A percentile compares a stretch with the other conserved stretches of the same genome.
These are phyloP conservation scores for Eupithecia inturbata DNA, from an alignment of 2,888 invertebrate species.

Conservation along the genomic window DNA sequence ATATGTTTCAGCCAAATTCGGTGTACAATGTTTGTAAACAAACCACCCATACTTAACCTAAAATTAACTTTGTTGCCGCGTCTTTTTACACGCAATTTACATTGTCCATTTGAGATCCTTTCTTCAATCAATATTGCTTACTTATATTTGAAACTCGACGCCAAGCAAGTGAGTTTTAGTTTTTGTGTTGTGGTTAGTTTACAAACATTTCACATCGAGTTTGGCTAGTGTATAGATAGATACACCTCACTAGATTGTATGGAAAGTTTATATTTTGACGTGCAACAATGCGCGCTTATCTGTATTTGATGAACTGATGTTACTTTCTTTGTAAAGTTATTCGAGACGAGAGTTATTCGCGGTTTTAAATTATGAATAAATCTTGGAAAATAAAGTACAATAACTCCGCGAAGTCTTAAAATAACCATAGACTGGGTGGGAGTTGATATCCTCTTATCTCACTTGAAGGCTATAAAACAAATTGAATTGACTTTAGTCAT, in stretches of 20 bases:
- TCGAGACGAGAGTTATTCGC: neutral
- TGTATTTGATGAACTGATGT: neutral
- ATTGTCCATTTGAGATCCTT: too few relatives aligned
- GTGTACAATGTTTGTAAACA: too few relatives aligned
- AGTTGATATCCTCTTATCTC: conserved; percentile 13
- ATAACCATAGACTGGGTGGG: neutral
- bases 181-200: too few relatives aligned
- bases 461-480: conserved; percentile 7
- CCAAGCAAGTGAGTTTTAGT: too few relatives aligned
- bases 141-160: too few relatives aligned
- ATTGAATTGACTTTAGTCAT: neutral
- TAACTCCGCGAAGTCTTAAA: conserved; percentile 6
- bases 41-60: too few relatives aligned
- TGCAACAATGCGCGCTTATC: neutral
- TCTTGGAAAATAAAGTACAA: neutral
- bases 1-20: too few relatives aligned
- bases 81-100: too few relatives aligned
- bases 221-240: neutral
- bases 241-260: neutral
- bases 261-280: neutral
- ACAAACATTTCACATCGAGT: too few relatives aligned
- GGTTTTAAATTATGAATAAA: conserved; percentile 8
- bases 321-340: neutral
- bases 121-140: too few relatives aligned
- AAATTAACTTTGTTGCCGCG: too few relatives aligned